Percentiles rank a stretch among this genome's conserved stretches.
Evolutionary conservation across 2,888 invertebrate species (phyloP).

Genomic region (Oscheius sp.): DNA sequence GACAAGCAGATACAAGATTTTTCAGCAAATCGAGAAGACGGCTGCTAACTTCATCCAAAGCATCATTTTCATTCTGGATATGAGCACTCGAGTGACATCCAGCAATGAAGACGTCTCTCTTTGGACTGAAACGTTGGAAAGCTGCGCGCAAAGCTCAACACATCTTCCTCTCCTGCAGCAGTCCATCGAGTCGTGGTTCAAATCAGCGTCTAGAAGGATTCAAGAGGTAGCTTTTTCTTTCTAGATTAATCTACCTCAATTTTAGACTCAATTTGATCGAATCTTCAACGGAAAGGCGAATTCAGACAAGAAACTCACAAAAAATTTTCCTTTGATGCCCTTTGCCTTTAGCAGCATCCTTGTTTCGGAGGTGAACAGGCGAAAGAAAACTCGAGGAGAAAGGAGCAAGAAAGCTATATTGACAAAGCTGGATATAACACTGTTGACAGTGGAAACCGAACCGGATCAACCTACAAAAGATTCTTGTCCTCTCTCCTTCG

Average conservation of each 20-base stretch:
- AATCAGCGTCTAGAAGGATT: not conserved
- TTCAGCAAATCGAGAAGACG: conserved; percentile 3
- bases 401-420: conserved; percentile 13
- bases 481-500: not conserved
- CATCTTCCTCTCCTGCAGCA: conserved; percentile 12
- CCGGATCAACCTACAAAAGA: not conserved
- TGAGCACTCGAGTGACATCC: not conserved
- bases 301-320: not conserved
- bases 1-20: not conserved
- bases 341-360: conserved; percentile 22
- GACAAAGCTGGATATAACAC: not conserved
- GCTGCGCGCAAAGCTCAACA: conserved; percentile 7
- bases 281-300: conserved; percentile 8
- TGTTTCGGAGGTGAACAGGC: conserved; percentile 11
- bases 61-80: not conserved
- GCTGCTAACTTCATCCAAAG: conserved; percentile 10
- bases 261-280: conserved; percentile 15
- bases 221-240: not conserved
- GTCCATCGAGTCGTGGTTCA: conserved; percentile 14
- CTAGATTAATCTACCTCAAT: not conserved
- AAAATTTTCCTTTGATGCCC: too few species aligned
- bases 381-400: not conserved
- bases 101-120: conserved; percentile 15
- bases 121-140: conserved; percentile 12
- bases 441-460: not conserved